phyloP scores from a whole-genome alignment of 2,888 invertebrate genomes.

The Cylloceria caligata region DNA sequence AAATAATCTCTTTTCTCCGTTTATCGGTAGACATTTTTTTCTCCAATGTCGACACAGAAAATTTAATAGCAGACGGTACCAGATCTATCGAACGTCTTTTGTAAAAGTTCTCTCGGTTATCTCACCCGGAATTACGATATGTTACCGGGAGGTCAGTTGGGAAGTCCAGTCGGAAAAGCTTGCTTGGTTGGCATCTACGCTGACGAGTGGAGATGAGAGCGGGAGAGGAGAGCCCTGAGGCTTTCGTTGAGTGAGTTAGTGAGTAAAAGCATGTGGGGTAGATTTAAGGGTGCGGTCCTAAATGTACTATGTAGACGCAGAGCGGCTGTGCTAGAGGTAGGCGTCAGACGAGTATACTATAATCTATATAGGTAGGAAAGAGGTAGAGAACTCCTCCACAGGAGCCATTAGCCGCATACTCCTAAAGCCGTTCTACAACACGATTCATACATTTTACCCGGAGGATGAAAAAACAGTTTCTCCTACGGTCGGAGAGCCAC shows the following conservation, averaged over 20 bases:
- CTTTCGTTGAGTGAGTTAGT: conserved; percentile 71
- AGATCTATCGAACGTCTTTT: background rate
- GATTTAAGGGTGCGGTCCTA: conserved; percentile 77
- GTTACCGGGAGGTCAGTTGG: conserved; percentile 31
- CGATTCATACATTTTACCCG: conserved; percentile 84
- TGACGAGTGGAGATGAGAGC: conserved; percentile 30
- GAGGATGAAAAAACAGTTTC: conserved; percentile 80
- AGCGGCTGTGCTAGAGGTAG: conserved; percentile 38
- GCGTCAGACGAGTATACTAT: conserved; percentile 43
- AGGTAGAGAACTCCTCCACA: conserved; percentile 77
- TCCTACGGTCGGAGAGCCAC: conserved; percentile 72
- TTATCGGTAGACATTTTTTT: background rate
- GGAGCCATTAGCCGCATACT: conserved; percentile 81
- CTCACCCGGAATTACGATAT: conserved; percentile 1
- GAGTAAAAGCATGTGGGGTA: conserved; percentile 72
- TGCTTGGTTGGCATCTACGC: conserved; percentile 45
- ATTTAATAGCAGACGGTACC: background rate
- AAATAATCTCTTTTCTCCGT: background rate
- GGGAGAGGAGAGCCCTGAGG: conserved; percentile 61
- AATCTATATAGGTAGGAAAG: conserved; percentile 60
- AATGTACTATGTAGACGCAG: conserved; percentile 46
- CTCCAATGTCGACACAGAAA: background rate
- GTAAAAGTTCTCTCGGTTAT: background rate
- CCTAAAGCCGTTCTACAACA: conserved; percentile 82
- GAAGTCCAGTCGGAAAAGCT: conserved; percentile 62